A percentile compares a stretch with the other conserved stretches of the same genome.
phyloP scores from a whole-genome alignment of 1,140 invertebrate species.

The Lethocerus indicus region DNA sequence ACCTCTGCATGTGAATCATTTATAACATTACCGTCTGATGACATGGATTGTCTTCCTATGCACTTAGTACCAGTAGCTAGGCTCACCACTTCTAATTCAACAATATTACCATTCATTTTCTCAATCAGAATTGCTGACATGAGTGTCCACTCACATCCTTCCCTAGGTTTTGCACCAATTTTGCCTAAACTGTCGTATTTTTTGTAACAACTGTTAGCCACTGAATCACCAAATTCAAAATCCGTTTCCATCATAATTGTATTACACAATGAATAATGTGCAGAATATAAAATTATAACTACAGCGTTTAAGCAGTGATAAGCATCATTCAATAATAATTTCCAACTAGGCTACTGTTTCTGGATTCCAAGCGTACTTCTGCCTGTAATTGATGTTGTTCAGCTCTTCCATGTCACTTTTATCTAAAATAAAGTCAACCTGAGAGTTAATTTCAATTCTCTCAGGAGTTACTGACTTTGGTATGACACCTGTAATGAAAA shows the following conservation, averaged over 20 bases:
- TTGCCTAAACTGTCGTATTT: slow-evolving; percentile 12
- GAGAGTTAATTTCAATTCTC: slow-evolving; percentile 45
- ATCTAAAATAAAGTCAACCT: slow-evolving; percentile 41
- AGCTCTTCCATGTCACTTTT: slow-evolving; percentile 35
- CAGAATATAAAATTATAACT: neutral
- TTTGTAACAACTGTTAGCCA: slow-evolving; percentile 8
- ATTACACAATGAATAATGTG: no score
- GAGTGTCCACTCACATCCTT: slow-evolving; percentile 60
- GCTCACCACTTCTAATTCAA: slow-evolving; percentile 43
- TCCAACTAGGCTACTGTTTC: slow-evolving; percentile 22
- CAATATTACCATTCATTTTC: slow-evolving; percentile 21
- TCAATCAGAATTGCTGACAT: slow-evolving; percentile 51
- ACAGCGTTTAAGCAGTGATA: neutral
- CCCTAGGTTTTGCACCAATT: slow-evolving; percentile 15
- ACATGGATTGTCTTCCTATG: slow-evolving; percentile 54
- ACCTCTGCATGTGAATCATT: slow-evolving; percentile 84
- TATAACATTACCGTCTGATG: slow-evolving; percentile 45
- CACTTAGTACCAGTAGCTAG: slow-evolving; percentile 85
- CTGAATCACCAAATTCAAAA: slow-evolving; percentile 7
- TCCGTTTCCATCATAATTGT: neutral
- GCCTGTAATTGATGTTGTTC: slow-evolving; percentile 29
- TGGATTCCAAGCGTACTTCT: slow-evolving; percentile 60
- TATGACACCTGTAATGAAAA: slow-evolving; percentile 41
- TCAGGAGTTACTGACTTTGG: slow-evolving; percentile 43
- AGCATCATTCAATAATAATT: neutral